Base-by-base conservation (phyloP, 1,140 invertebrate species). In the Rhysida immarginata region DNA sequence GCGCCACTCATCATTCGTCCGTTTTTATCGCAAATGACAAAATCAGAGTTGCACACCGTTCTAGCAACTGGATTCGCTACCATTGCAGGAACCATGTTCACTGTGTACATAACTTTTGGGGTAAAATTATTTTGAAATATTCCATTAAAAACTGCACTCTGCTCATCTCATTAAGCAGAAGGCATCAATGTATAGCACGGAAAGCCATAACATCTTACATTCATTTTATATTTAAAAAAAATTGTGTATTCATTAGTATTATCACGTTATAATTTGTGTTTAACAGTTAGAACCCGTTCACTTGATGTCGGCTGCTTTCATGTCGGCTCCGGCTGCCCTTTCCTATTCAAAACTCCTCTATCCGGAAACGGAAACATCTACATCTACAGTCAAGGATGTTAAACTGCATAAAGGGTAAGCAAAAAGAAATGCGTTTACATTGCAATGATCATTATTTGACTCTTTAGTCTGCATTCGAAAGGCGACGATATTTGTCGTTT, bases 61-160 rank as follows among this genome's bases (percentile, higher is more conserved):
- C 89, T 96, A 85, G 80, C 85, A 2, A 87, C 85, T 1, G 94
- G 93, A 5, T 96, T 96, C 69, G 87, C 91, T 0, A 93, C 92
- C 8, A 89, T 96, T 20, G 91, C 93, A 26, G 93, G 74, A 14
- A 84, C 87, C 1, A 86, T 95, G 0, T 72, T 97, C 61, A 92
- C 89, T 0, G 87, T 91, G 0, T 96, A 96, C 66, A 86, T 96
- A 29, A 77, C 76, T 18, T 93, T 92, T 67, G 92, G 92, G 1
- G 89, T 93, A 50, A 64, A 66, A 41, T 41, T 41, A 11, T 11
- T n/a, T n/a, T 2, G 78, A 84, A 57, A 77, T 87, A 1, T 76
- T 81, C 0, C n/a, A n/a, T n/a, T n/a, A n/a, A n/a, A n/a, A n/a
- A n/a, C n/a, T n/a, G n/a, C n/a, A n/a, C 63, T 65, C 54, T 56